Base-by-base conservation (phyloP, 2,888 invertebrate genomes). In the Lepeophtheirus nordmannii region DNA sequence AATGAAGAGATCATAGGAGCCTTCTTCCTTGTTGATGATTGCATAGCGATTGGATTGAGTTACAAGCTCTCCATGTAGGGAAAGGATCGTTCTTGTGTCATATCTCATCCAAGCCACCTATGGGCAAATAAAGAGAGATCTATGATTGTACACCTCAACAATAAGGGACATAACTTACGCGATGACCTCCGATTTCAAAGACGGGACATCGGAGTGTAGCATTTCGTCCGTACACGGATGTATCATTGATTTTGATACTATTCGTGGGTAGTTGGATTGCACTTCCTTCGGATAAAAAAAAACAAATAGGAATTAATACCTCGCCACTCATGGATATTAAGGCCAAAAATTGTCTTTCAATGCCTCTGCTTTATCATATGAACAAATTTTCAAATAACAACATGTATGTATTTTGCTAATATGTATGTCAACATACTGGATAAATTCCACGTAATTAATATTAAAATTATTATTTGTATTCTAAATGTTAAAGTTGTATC, bases 21-120 rank as follows among this genome's bases (percentile, higher is more conserved):
- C 60, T 23, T 38, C 60, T 20, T 23, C 60, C 60, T 60, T 60
- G 60, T 60, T 38, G 38, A 60, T 60, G 23, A 60, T 60, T 12
- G 23, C 23, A 37, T 60, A 60, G 37, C 38, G 30, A 60, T 60
- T 60, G 17, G 60, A 60, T 7, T 60, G 60, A 30, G 37, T 60
- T 17, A 60, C 60, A 30, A 60, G 60, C 37, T 22, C 60, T 22
- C 60, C 60, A 37, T 60, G 60, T 23, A 60, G 60, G 14, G 60
- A 17, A 11, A 60, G 17, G 7, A 60, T 23, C 1, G 60, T 60
- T 60, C 23, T 22, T 10, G 60, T 37, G 23, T 23, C 38, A 23
- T 60, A 14, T 17, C 60, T 22, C 38, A 60, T 60, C 60, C 60
- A 60, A 7, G 60, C 60, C 1, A 60, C 38, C 60, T 60, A 30